phyloP scores from a whole-genome alignment of 2,888 invertebrate species.

The Nyleta sp. region DNA sequence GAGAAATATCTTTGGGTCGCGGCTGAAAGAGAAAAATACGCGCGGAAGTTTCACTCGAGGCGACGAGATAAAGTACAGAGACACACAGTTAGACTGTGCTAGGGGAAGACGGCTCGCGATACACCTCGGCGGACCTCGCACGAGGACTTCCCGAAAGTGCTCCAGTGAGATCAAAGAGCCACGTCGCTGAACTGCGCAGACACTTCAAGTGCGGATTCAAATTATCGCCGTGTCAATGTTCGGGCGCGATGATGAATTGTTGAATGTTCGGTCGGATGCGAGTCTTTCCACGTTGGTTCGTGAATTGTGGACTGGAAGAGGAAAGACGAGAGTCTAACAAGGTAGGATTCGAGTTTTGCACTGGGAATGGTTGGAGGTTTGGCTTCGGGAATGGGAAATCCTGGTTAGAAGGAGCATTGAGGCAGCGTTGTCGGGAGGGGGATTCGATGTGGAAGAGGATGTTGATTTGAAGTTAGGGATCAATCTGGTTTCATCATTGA shows the following conservation, averaged over 20 bases:
- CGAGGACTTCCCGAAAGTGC: conserved; percentile 57
- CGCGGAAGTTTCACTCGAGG: conserved; percentile 57
- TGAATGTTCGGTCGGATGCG: conserved; percentile 14
- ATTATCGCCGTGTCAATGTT: conserved; percentile 52
- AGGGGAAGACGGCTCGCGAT: conserved; percentile 58
- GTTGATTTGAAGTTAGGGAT: too few relatives aligned
- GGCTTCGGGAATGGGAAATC: too few relatives aligned
- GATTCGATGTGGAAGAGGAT: too few relatives aligned
- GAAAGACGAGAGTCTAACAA: too few relatives aligned
- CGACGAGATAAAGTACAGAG: conserved; percentile 62
- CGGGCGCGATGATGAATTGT: conserved; percentile 42
- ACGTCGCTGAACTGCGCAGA: conserved; percentile 33
- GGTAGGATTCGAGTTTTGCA: too few relatives aligned
- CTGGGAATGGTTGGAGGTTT: too few relatives aligned
- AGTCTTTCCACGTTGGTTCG: too few relatives aligned
- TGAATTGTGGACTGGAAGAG: too few relatives aligned
- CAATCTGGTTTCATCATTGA: too few relatives aligned
- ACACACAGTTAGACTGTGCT: conserved; percentile 59
- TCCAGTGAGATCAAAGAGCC: conserved; percentile 51
- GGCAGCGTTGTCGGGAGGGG: too few relatives aligned
- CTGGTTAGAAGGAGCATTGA: too few relatives aligned
- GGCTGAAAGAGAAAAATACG: conserved; percentile 53
- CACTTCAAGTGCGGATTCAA: conserved; percentile 51
- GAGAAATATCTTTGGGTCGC: conserved; percentile 42
- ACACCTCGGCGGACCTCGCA: conserved; percentile 43